These are phyloP conservation scores for Trogon surrucura DNA, from an alignment of 2,113 vertebrate species.

Conservation along the genomic window DNA sequence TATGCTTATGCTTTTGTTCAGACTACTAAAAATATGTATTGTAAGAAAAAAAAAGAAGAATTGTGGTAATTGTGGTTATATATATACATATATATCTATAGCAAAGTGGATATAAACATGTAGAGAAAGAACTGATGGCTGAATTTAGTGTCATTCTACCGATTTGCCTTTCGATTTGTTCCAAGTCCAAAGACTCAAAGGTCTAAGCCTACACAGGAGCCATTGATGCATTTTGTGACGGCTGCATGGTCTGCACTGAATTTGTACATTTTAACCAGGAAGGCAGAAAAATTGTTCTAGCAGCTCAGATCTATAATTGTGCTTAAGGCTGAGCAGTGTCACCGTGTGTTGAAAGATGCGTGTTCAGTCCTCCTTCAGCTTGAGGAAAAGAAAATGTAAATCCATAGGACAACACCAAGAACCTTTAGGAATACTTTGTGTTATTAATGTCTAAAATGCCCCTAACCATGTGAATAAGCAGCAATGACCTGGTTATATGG, in stretches of 20 bases:
- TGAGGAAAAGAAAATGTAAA: background rate
- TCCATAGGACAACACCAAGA: background rate
- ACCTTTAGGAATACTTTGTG: background rate
- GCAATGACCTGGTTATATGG: background rate
- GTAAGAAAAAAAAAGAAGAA: background rate
- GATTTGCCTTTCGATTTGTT: background rate
- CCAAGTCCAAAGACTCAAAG: background rate
- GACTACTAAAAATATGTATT: background rate
- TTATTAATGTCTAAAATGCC: background rate
- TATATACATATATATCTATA: background rate
- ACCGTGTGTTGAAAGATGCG: fast-evolving
- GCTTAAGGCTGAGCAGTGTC: background rate
- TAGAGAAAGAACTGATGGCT: background rate
- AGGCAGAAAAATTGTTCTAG: background rate
- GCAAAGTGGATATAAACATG: fast-evolving
- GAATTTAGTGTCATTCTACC: background rate
- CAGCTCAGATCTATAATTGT: background rate
- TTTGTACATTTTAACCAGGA: background rate
- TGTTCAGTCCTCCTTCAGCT: background rate
- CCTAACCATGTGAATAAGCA: slow-evolving; percentile 6
- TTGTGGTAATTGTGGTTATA: background rate
- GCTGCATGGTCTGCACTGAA: background rate
- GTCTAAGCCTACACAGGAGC: background rate
- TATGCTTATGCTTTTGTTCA: background rate
- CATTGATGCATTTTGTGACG: background rate